Base-by-base conservation (phyloP, 2,113 vertebrate species). In the Pteronura brasiliensis region DNA sequence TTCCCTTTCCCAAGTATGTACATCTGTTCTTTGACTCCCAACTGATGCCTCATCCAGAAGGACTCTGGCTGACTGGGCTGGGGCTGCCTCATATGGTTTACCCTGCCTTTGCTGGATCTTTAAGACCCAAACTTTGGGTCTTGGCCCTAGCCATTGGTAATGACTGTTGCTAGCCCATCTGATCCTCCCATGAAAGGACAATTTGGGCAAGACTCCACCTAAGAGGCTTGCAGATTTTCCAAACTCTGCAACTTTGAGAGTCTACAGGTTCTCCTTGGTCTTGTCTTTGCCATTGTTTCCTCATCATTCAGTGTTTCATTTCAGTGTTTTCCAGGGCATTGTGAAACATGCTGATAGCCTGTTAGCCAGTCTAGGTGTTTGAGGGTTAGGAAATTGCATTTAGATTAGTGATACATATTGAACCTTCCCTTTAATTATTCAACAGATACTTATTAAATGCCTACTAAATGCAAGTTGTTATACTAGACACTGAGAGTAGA, bases 321-420 rank as follows among this genome's bases (percentile, higher is more conserved):
- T 42, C 7, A 47, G 36, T 93, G 80, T 93, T 96, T 91, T 89
- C 83, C 39, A 80, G 80, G 87, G 79, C 69, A 27, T 74, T n/a
- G 15, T 96, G 72, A 63, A 96, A 83, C 80, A 82, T 84, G 96
- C 27, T 95, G 23, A 59, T 15, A 74, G 77, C 88, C 55, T 49
- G 47, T 87, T 36, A 93, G 55, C 80, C 90, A 84, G 10, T 85
- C 44, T 76, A 85, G 80, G 81, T 92, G 95, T 95, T 82, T 13
- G 49, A 57, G 49, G 84, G 55, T 95, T 96, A 92, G 91, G 88
- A 90, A 90, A 96, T 96, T 97, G 96, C 39, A 88, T 52, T 92
- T 69, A 80, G 74, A 97, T 92, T 96, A 88, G 55, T 80, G 69
- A 90, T 82, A 76, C n/a, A 15, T 93, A 79, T 81, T 94, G 94